A percentile compares a stretch with the other conserved stretches of the same genome.
Evolutionary conservation across 2,797 vertebrate species (phyloP).

Genomic region (Mastacembelus armatus): DNA sequence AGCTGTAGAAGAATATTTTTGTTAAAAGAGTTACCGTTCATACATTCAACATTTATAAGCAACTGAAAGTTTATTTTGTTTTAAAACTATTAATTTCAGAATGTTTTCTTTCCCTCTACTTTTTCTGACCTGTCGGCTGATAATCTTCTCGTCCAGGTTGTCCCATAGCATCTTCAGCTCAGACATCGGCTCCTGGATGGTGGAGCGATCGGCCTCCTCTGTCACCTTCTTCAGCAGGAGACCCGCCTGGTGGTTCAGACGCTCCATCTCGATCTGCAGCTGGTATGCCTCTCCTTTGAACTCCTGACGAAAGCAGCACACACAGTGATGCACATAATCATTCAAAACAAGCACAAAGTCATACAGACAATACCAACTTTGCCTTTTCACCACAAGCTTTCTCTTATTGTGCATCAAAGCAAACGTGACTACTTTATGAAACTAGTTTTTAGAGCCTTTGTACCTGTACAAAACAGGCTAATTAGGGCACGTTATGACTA

Average conservation of each 20-base stretch:
- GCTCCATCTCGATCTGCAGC: slow-evolving; percentile 99
- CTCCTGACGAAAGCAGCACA: slow-evolving; percentile 81
- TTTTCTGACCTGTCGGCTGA: slow-evolving; percentile 91
- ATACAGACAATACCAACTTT: slow-evolving; percentile 25
- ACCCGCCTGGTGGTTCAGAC: slow-evolving; percentile 94
- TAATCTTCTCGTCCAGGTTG: slow-evolving; percentile 92
- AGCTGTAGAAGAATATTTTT: neutral
- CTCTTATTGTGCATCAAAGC: slow-evolving; percentile 54
- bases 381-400: slow-evolving; percentile 30
- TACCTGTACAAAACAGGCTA: slow-evolving; percentile 22
- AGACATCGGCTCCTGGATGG: slow-evolving; percentile 93
- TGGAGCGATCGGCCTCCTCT: slow-evolving; percentile 88
- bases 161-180: slow-evolving; percentile 95
- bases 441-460: slow-evolving; percentile 28
- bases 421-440: slow-evolving; percentile 5
- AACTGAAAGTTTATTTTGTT: no score
- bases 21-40: neutral
- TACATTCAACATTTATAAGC: no score
- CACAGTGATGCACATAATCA: slow-evolving; percentile 35
- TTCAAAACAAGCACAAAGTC: slow-evolving; percentile 51
- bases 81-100: no score
- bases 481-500: slow-evolving; percentile 17
- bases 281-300: slow-evolving; percentile 97
- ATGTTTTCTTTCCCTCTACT: neutral
- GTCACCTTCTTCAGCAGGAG: slow-evolving; percentile 94